These are phyloP conservation scores for Pollenia labialis DNA, from an alignment of 2,888 invertebrate genomes.

Conservation along the genomic window DNA sequence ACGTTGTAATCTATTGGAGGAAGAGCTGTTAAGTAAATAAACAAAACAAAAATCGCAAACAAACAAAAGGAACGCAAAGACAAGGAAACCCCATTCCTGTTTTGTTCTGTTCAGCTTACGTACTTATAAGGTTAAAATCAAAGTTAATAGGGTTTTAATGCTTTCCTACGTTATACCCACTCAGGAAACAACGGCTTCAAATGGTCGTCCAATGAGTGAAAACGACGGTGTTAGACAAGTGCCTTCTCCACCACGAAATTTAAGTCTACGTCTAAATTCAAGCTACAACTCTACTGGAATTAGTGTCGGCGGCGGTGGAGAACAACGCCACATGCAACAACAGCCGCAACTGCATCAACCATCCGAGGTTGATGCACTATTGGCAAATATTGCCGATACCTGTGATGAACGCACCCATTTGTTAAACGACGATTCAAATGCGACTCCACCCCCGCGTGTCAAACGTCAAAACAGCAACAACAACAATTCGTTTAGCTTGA, in stretches of 20 bases:
- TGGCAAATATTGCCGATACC: conserved; percentile 72
- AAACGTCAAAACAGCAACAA: conserved; percentile 75
- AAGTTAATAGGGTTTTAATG: conserved; percentile 71
- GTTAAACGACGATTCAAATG: conserved; percentile 74
- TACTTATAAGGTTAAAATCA: conserved; percentile 67
- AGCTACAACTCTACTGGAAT: conserved; percentile 41
- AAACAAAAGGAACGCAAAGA: neutral
- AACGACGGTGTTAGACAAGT: conserved; percentile 58
- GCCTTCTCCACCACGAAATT: conserved; percentile 70
- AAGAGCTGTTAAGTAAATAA: conserved; percentile 29
- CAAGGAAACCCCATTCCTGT: neutral
- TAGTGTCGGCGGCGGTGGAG: conserved; percentile 2
- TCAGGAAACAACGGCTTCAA: conserved; percentile 70
- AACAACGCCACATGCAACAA: conserved; percentile 28
- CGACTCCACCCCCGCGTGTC: conserved; percentile 68
- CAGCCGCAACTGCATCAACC: conserved; percentile 10
- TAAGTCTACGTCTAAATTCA: conserved; percentile 70
- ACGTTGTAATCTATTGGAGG: neutral
- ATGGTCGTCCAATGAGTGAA: conserved; percentile 65
- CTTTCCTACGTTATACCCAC: conserved; percentile 76
- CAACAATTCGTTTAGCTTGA: conserved; percentile 73
- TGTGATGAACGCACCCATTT: conserved; percentile 81
- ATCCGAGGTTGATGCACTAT: conserved; percentile 65
- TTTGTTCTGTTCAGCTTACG: conserved; percentile 63
- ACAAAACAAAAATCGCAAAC: conserved; percentile 19